phyloP scores from a whole-genome alignment of 2,888 invertebrate species.

The Drosophila sordidapex region DNA sequence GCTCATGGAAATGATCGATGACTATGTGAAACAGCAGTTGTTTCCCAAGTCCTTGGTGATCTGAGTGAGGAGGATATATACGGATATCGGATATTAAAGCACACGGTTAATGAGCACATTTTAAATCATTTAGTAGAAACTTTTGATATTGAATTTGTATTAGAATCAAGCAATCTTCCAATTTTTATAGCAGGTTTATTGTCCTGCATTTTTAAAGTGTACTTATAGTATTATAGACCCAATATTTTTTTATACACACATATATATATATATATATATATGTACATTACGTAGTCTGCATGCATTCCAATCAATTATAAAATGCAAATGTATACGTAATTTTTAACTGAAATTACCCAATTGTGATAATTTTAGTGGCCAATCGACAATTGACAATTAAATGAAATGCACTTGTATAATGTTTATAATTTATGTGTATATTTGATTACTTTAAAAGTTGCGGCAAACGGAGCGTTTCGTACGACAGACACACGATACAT shows the following conservation, averaged over 20 bases:
- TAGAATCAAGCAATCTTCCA: conserved; percentile 55
- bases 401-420: conserved; percentile 51
- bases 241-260: conserved; percentile 44
- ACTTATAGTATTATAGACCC: conserved; percentile 82
- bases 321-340: conserved; percentile 53
- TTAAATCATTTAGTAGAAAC: conserved; percentile 53
- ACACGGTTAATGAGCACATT: conserved; percentile 70
- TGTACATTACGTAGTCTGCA: conserved; percentile 23
- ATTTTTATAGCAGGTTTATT: conserved; percentile 50
- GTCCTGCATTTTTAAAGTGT: conserved; percentile 74
- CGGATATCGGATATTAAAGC: conserved; percentile 23
- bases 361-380: conserved; percentile 75
- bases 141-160: conserved; percentile 33
- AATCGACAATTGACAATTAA: conserved; percentile 62
- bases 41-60: conserved; percentile 91
- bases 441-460: conserved; percentile 73
- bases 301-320: conserved; percentile 63
- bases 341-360: conserved; percentile 56
- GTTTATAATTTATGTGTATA: conserved; percentile 69
- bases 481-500: conserved; percentile 62
- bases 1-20: conserved; percentile 90
- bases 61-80: conserved; percentile 82
- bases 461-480: conserved; percentile 70
- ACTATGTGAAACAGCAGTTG: conserved; percentile 92
- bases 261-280: conserved; percentile 13